Base-by-base conservation (phyloP, 2,888 invertebrate species). In the Branchinecta sandiegonensis region DNA sequence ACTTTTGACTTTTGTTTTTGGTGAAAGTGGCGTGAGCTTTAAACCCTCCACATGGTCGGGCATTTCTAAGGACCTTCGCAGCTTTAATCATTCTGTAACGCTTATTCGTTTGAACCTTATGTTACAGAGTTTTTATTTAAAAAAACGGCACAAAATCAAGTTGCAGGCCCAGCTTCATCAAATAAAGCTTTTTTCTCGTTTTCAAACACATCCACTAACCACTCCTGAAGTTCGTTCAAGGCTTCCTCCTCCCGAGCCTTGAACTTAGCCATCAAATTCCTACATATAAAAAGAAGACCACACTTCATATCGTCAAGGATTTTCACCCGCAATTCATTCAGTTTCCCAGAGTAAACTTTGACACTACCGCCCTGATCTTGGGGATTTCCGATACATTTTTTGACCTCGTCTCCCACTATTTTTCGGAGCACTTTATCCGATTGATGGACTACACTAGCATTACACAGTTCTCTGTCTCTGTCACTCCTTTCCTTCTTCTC, bases 381-480 rank as follows among this genome's bases (percentile, higher is more conserved):
- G 9, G 8, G n/a, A 17, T 56, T 23, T 23, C 10, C 23, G 2
- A 17, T n/a, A 17, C 8, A 17, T 10, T 56, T 9, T 56, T 56
- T 23, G n/a, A 56, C 8, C 63, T 56, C 9, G 23, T 68, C 67
- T 12, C 71, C 70, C 10, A 74, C 71, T 46, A 73, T 68, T 68
- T 72, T 72, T 56, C 75, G 70, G 46, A 75, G 69, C 48, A 72
- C 72, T 65, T 73, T 70, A 70, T 75, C 75, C 14, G 72, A 72
- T 69, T 72, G 71, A 70, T 75, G 75, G 46, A 74, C 48, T 47
- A 72, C 69, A 71, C 69, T 73, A 48, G 70, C 70, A 9, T 70
- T 72, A 47, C 70, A 70, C 11, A 71, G 66, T 65, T 67, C 64
- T 50, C 70, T 67, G 9, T 71, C 68, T 70, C 69, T 65, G 56